phyloP scores from a whole-genome alignment of 2,797 vertebrate species.

The Bucorvus abyssinicus region DNA sequence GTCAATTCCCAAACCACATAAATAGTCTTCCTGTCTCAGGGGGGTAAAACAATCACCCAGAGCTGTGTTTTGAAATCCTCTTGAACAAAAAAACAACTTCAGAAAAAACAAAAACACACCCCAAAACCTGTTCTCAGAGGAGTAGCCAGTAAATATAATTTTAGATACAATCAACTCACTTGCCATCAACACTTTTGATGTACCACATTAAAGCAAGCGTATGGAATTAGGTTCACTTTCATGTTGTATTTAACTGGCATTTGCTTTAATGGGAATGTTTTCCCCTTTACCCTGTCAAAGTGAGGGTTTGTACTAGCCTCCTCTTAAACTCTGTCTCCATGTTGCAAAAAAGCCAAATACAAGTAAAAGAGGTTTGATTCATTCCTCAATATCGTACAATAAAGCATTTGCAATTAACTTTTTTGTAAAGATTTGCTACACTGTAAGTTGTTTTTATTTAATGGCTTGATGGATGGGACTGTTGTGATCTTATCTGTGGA shows the following conservation, averaged over 20 bases:
- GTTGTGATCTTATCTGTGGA: background rate
- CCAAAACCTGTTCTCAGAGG: constrained; percentile 12
- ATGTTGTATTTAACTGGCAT: constrained; percentile 47
- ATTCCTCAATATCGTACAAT: background rate
- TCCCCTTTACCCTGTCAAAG: background rate
- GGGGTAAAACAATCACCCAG: background rate
- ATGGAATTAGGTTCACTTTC: constrained; percentile 44
- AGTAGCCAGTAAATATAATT: constrained; percentile 12
- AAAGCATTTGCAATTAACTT: background rate
- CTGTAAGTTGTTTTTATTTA: background rate
- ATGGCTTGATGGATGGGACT: background rate
- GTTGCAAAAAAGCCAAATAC: background rate
- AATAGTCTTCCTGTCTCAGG: background rate
- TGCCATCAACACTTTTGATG: constrained; percentile 49
- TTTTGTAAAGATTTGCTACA: background rate
- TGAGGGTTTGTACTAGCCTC: background rate
- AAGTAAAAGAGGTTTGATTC: background rate
- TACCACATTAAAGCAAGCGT: constrained; percentile 56
- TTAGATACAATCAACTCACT: background rate
- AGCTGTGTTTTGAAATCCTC: constrained; percentile 28
- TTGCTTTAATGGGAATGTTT: constrained; percentile 30
- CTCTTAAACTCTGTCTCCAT: background rate
- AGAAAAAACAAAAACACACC: background rate
- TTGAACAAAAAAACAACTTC: background rate
- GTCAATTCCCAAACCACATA: background rate